These are phyloP conservation scores for Oophaga pumilio DNA, from an alignment of 2,113 vertebrate species.

Conservation along the genomic window DNA sequence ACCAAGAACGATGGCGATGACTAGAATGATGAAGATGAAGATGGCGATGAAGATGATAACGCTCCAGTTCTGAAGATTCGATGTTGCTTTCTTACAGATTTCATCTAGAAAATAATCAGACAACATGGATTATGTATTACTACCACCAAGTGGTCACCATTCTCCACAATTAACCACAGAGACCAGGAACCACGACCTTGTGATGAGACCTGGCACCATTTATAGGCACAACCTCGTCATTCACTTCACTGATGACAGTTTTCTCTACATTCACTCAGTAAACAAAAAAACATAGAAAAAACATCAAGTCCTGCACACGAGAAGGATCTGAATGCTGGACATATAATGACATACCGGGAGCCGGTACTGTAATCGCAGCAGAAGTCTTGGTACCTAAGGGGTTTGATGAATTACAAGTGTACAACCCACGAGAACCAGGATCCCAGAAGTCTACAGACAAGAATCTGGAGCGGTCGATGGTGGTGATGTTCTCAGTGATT, in stretches of 20 bases:
- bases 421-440: neutral
- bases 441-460: neutral
- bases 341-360: neutral
- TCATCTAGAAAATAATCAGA: neutral
- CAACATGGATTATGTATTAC: no score
- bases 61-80: fast-evolving
- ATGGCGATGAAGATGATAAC: neutral
- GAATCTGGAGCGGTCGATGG: neutral
- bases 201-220: neutral
- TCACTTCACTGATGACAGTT: no score
- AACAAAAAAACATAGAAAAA: neutral
- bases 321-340: neutral
- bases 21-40: neutral
- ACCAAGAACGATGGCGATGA: neutral
- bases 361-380: neutral
- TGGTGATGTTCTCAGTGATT: neutral
- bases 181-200: no score
- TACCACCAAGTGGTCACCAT: no score
- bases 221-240: neutral
- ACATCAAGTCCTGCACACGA: neutral
- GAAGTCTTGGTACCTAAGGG: neutral
- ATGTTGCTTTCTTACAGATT: neutral
- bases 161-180: no score
- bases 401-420: neutral
- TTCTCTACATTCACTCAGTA: no score